Evolutionary conservation across 2,888 invertebrate genomes (phyloP), one percentile per base, ranked within the genome.

Genomic region (Synanthedon formicaeformis): DNA sequence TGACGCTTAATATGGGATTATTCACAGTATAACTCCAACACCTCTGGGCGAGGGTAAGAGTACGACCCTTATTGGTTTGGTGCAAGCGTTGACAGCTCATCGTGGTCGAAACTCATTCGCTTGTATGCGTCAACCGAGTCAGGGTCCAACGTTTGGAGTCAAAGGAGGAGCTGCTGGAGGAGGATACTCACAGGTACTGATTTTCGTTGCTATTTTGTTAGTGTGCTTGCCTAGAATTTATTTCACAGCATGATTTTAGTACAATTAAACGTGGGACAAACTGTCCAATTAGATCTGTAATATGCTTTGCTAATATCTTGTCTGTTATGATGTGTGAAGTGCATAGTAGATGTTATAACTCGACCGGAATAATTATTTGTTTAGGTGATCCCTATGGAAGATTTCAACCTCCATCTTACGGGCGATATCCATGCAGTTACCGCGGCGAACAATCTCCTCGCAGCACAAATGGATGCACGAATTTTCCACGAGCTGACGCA

Each of bases 11-110:
- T 34, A 34, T 34, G 8, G 34, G 2, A 23, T 34, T 34, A 34
- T 41, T 62, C 67, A 12, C 75, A 96, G 97, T 13, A 98, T 99
- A 52, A 99, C 98, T 0, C 99, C 99, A 0, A 99, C 99, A 0
- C 98, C 99, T 0, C 89, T 99, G n/a, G 99, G 99, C 1, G 99
- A 99, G 87, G 99, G 99, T 40, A 99, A 99, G 88, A 98, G 97
- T 67, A 99, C 99, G 0, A 98, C 97, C 0, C 90, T 96, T 0
- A 89, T 99, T 56, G 99, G 99, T 2, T 80, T 99, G 59, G 94
- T 93, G 4, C 99, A 99, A 81, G 98, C 99, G 1, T 82, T 99
- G 53, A 91, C 94, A 1, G 95, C 95, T 0, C 96, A 96, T 68
- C 91, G 92, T 61, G 89, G 91, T 3, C 92, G 90, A 61, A 98